Conservation (phyloP, 2,113 vertebrate species). For the Clinocottus analis region DNA sequence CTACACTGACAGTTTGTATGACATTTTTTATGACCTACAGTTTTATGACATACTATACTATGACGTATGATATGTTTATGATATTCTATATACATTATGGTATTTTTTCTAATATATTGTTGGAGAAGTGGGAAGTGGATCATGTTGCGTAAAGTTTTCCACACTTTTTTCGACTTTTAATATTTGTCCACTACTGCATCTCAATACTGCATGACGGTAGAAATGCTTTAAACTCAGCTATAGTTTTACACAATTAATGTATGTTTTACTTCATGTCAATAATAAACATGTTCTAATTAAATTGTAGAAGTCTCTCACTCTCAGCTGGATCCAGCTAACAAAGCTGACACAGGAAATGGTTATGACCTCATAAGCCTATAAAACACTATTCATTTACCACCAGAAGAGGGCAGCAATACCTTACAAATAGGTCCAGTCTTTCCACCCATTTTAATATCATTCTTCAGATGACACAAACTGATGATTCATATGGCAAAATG, state of each 20-base stretch:
- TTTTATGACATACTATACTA: too few species aligned
- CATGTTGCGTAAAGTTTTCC: not conserved
- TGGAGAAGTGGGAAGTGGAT: not conserved
- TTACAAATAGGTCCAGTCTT: slow-evolving; percentile 35
- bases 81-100: not conserved
- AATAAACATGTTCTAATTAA: not conserved
- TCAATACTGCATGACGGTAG: not conserved
- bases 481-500: slow-evolving; percentile 5
- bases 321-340: not conserved
- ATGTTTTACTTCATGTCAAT: not conserved
- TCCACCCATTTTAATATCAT: not conserved
- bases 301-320: not conserved
- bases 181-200: not conserved
- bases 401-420: slow-evolving; percentile 75
- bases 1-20: not conserved
- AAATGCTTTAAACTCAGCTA: not conserved
- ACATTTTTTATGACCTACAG: not conserved
- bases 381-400: slow-evolving; percentile 11
- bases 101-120: not conserved
- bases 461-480: not conserved
- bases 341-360: not conserved
- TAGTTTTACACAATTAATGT: not conserved
- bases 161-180: not conserved
- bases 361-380: not conserved
- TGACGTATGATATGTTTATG: not conserved